These are phyloP conservation scores for Globodera ellingtonae DNA, from an alignment of 1,140 invertebrate species.

Conservation along the genomic window DNA sequence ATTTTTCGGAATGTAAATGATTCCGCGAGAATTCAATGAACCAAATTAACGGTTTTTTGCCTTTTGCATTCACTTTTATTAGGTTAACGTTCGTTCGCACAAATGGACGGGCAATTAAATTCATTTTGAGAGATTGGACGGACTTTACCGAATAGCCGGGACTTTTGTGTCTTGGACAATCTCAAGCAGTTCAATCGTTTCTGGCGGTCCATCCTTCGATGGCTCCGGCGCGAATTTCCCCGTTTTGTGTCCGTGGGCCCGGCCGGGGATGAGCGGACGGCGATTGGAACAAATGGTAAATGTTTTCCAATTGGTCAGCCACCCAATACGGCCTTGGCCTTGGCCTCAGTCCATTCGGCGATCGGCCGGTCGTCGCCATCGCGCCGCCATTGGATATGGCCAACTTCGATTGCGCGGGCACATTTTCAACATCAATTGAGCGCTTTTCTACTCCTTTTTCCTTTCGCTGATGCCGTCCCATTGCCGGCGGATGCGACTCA, in stretches of 20 bases:
- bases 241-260: conserved; percentile 7
- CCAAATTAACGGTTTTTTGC: too few species aligned
- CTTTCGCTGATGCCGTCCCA: background rate
- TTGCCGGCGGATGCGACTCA: too few species aligned
- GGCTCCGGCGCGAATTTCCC: background rate
- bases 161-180: too few species aligned
- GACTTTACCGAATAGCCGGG: background rate
- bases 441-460: background rate
- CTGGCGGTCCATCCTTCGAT: background rate
- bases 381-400: background rate
- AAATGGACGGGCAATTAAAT: background rate
- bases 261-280: conserved; percentile 2
- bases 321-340: conserved; percentile 7
- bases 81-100: too few species aligned
- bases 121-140: background rate
- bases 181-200: too few species aligned
- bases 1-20: background rate
- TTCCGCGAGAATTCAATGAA: background rate
- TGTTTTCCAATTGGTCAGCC: conserved; percentile 17
- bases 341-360: background rate
- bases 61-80: too few species aligned
- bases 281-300: conserved; percentile 8
- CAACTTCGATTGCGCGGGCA: background rate
- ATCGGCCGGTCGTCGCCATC: background rate
- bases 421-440: background rate